Evolutionary conservation across 2,888 invertebrate genomes (phyloP).

Genomic region (Drosophila anomelani): DNA sequence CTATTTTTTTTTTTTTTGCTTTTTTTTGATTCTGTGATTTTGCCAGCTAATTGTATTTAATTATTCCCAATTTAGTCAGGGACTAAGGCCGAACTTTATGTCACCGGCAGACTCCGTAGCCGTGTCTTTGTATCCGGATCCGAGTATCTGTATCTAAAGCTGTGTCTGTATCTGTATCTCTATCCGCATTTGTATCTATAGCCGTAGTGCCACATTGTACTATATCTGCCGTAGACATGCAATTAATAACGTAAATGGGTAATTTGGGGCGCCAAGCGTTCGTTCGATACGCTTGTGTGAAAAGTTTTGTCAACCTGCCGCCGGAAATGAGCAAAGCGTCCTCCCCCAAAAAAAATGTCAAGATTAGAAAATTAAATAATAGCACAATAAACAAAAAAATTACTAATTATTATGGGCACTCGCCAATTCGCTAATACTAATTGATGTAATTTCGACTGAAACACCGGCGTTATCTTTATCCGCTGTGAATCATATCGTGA

Average conservation of each 20-base stretch:
- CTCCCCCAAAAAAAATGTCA: not conserved
- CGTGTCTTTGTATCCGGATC: not conserved
- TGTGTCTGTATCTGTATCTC: not conserved
- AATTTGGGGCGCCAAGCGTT: conserved; percentile 46
- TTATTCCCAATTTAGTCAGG: conserved; percentile 66
- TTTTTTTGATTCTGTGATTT: conserved; percentile 13
- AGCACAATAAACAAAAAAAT: not conserved
- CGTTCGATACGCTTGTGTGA: conserved; percentile 58
- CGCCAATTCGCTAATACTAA: conserved; percentile 17
- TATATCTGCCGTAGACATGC: conserved; percentile 51
- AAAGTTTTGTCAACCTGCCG: conserved; percentile 68
- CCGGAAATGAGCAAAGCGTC: conserved; percentile 55
- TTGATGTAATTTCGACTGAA: conserved; percentile 20
- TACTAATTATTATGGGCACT: conserved; percentile 8
- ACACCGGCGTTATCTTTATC: not conserved
- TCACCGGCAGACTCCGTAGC: conserved; percentile 21
- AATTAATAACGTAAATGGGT: conserved; percentile 65
- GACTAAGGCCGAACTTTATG: conserved; percentile 51
- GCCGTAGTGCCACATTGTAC: conserved; percentile 25
- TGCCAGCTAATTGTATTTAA: conserved; percentile 70
- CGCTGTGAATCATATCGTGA: conserved; percentile 5
- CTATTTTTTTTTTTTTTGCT: not conserved
- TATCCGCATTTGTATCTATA: not conserved
- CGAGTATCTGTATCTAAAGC: not conserved
- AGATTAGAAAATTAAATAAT: conserved; percentile 39